Conservation (phyloP, 2,888 invertebrate genomes). For the Lathronympha strigana region DNA sequence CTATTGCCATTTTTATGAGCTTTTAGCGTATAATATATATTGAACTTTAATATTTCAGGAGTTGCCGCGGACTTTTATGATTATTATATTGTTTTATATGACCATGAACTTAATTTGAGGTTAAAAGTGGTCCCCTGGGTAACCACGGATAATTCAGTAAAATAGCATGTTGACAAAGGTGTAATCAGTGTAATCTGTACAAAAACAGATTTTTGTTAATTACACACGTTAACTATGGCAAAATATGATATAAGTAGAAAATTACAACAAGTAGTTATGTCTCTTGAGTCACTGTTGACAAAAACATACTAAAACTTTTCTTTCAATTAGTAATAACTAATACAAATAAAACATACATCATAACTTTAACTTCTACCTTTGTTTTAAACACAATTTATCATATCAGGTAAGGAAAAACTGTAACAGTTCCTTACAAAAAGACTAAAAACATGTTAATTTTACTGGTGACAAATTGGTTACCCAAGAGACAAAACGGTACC, state of each 20-base stretch:
- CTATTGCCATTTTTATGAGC: not conserved
- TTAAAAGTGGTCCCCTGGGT: not conserved
- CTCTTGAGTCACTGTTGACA: constrained; percentile 9
- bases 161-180: not conserved
- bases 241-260: not conserved
- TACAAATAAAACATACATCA: not conserved
- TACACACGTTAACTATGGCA: not conserved
- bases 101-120: not conserved
- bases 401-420: not conserved
- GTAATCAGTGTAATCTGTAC: not conserved
- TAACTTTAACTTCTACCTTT: not conserved
- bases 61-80: constrained; percentile 1
- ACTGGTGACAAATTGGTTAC: not conserved
- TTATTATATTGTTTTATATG: not conserved
- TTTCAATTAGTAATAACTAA: not conserved
- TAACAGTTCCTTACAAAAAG: not conserved
- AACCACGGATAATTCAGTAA: not conserved
- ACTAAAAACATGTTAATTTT: not conserved
- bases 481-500: not conserved
- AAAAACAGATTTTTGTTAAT: not conserved
- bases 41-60: not conserved
- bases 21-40: not conserved
- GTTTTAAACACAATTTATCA: not conserved
- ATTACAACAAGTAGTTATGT: not conserved
- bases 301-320: not conserved